These are phyloP conservation scores for Orthonychiurus folsomi DNA, from an alignment of 2,888 invertebrate genomes.

Conservation along the genomic window DNA sequence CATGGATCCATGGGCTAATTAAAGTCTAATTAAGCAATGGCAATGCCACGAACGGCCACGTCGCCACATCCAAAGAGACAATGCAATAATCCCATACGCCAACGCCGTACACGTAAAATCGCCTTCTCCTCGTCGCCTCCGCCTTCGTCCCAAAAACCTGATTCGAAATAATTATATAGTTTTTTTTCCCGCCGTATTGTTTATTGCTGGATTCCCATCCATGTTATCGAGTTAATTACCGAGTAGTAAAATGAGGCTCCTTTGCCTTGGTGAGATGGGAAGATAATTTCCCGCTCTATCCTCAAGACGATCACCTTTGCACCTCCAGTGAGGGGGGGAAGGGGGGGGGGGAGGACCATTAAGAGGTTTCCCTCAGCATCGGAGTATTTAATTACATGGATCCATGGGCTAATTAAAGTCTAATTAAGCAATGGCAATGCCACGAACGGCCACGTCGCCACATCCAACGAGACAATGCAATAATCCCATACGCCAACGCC, in stretches of 20 bases:
- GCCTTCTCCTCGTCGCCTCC: not conserved
- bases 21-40: not conserved
- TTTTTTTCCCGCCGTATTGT: not conserved
- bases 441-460: too few relatives aligned
- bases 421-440: not conserved
- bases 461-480: too few relatives aligned
- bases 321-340: not conserved
- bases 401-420: not conserved
- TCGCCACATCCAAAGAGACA: too few relatives aligned
- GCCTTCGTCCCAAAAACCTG: not conserved
- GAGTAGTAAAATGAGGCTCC: not conserved
- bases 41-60: too few relatives aligned
- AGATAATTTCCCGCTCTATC: conserved; percentile 10
- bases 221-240: not conserved
- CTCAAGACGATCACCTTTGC: not conserved
- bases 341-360: conserved; percentile 12
- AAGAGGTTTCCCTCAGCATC: not conserved
- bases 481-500: too few relatives aligned
- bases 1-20: not conserved
- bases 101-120: too few relatives aligned
- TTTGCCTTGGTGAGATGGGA: conserved; percentile 8
- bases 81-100: too few relatives aligned
- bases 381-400: not conserved
- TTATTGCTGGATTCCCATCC: not conserved
- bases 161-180: not conserved